Conservation (phyloP, 2,888 invertebrate species). For the Papilio protenor region DNA sequence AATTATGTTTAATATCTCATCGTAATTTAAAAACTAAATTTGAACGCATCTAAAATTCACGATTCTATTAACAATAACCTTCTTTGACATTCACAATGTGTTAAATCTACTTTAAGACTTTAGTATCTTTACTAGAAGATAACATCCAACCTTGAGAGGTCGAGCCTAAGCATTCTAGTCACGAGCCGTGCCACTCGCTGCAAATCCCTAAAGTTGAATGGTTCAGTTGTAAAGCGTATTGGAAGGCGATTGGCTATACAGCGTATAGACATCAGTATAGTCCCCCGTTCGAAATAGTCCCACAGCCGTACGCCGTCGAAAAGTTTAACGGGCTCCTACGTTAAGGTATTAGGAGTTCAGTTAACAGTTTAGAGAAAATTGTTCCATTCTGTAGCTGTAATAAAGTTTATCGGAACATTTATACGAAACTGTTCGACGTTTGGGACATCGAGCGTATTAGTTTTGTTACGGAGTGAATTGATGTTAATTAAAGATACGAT, state of each 20-base stretch:
- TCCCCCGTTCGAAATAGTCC: slow-evolving; percentile 34
- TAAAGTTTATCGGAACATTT: slow-evolving; percentile 34
- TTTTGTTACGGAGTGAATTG: slow-evolving; percentile 4
- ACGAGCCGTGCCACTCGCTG: slow-evolving; percentile 45
- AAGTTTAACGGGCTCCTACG: slow-evolving; percentile 38
- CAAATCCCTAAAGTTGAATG: slow-evolving; percentile 51
- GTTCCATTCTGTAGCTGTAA: slow-evolving; percentile 28
- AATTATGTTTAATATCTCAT: too few relatives aligned
- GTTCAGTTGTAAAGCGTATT: slow-evolving; percentile 55
- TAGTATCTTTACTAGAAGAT: slow-evolving; percentile 29
- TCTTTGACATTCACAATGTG: not conserved
- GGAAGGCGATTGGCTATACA: slow-evolving; percentile 45
- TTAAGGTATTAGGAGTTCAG: slow-evolving; percentile 42
- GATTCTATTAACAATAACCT: slow-evolving; percentile 5
- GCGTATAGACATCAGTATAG: slow-evolving; percentile 21
- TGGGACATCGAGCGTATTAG: slow-evolving; percentile 22
- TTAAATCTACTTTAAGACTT: slow-evolving; percentile 27
- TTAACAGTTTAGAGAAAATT: slow-evolving; percentile 43
- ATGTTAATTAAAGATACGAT: slow-evolving; percentile 11
- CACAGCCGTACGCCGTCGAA: slow-evolving; percentile 47
- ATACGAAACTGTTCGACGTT: slow-evolving; percentile 10
- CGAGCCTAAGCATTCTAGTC: slow-evolving; percentile 46
- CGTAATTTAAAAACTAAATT: too few relatives aligned
- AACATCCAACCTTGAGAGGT: slow-evolving; percentile 41
- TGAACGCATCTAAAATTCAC: not conserved